Base-by-base conservation (phyloP, 2,113 vertebrate species). In the Apodemus sylvaticus region DNA sequence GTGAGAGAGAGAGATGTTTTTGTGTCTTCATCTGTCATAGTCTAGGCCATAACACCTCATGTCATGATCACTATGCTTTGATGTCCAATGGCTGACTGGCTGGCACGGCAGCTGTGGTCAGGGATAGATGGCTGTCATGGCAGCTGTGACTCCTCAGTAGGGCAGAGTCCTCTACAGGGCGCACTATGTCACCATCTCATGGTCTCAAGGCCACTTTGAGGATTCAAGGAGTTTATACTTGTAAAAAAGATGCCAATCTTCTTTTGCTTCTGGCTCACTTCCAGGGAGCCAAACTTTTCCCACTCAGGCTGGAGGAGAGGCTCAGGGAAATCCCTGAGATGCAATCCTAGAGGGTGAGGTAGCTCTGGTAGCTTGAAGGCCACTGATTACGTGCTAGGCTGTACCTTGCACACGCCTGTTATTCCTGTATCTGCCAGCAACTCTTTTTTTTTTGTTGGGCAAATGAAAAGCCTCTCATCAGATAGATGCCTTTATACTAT, bases 321-420 rank as follows among this genome's bases (percentile, higher is more conserved):
- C 60, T 42, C 4, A 22, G 26, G 51, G 29, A 26, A 88, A 74
- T 12, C 11, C 42, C 34, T 34, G 20, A 88, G 34, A 17, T 26
- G 42, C 14, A 45, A 4, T 2, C 51, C 9, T 4, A 31, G 3
- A 19, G 42, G 34, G 19, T 70, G 19, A 10, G 12, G 17, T 4
- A 36, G 19, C 66, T 53, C 45, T 24, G 2, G 11, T 9, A 51
- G 31, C 17, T 19, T 6, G 2, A 45, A 34, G 26, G 60, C 60
- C 60, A 12, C 39, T 45, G 16, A 85, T 45, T 20, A 1, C 4
- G 12, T 42, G 17, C 42, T 45, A 34, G n/a, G 12, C 34, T n/a
- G 24, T 0, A 13, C 48, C 86, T 24, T 0, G 0, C 12, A 36
- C 0, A 5, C 26, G 8, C 16, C 45, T 36, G 2, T 7, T 34